A percentile compares a stretch with the other conserved stretches of the same genome.
phyloP scores from a whole-genome alignment of 2,797 vertebrate species.

The Hephaestus fuliginosus region DNA sequence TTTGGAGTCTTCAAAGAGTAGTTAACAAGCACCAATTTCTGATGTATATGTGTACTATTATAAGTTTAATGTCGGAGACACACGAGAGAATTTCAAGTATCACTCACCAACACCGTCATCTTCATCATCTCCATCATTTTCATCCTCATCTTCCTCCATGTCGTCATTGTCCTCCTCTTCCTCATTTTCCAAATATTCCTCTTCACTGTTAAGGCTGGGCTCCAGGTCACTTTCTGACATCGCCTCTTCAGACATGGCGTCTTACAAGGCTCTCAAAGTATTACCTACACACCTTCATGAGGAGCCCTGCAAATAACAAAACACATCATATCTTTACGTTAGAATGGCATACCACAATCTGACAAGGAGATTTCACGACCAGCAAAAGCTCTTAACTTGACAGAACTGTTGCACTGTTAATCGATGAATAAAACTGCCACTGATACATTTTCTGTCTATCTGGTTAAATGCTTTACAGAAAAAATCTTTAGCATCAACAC shows the following conservation, averaged over 20 bases:
- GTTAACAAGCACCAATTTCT: neutral
- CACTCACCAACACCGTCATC: conserved; percentile 80
- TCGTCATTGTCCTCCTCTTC: conserved; percentile 80
- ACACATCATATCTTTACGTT: conserved; percentile 19
- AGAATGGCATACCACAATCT: neutral
- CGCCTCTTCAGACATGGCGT: conserved; percentile 98
- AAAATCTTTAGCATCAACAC: neutral
- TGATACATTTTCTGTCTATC: too few relatives aligned
- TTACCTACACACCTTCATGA: conserved; percentile 94
- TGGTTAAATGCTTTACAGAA: neutral
- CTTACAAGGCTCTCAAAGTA: conserved; percentile 90
- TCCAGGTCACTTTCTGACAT: conserved; percentile 98
- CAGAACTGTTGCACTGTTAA: neutral
- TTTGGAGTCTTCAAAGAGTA: neutral
- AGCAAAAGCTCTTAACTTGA: neutral
- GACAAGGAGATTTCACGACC: neutral
- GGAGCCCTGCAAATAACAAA: conserved; percentile 64
- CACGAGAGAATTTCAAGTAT: neutral
- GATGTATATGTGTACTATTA: neutral
- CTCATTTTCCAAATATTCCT: conserved; percentile 83
- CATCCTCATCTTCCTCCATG: conserved; percentile 79
- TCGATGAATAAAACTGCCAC: neutral
- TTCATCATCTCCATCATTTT: conserved; percentile 83
- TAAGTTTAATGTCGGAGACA: neutral
- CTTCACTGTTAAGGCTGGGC: conserved; percentile 90